Evolutionary conservation across 1,140 invertebrate species (phyloP).

Genomic region (Daktulosphaira vitifoliae): DNA sequence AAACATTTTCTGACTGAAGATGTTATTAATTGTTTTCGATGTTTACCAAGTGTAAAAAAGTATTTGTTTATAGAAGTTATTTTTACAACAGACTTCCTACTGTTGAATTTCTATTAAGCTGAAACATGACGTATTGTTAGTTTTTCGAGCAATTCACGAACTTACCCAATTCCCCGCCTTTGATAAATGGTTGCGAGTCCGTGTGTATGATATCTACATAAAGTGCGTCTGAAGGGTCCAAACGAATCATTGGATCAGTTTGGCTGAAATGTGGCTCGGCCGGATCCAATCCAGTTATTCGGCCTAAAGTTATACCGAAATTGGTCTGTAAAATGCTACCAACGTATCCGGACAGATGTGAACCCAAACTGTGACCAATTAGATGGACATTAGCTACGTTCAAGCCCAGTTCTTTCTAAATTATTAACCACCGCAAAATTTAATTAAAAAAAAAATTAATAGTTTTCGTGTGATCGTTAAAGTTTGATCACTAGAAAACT

Average conservation of each 20-base stretch:
- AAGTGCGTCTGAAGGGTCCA: constrained; percentile 73
- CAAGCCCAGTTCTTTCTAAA: constrained; percentile 11
- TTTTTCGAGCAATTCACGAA: no score
- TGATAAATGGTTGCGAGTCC: constrained; percentile 70
- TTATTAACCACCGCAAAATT: no score
- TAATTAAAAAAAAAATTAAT: not conserved
- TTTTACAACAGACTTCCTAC: no score
- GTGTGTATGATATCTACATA: constrained; percentile 85
- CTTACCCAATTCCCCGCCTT: constrained; percentile 49
- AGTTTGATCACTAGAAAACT: constrained; percentile 24
- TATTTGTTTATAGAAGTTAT: no score
- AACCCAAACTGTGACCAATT: constrained; percentile 83
- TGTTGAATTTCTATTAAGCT: no score
- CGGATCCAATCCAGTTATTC: constrained; percentile 71
- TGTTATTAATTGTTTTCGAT: no score
- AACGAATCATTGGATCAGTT: constrained; percentile 65
- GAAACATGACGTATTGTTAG: no score
- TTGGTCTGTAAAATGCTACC: constrained; percentile 61
- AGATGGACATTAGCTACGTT: constrained; percentile 50
- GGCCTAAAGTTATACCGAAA: constrained; percentile 56
- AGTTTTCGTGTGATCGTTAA: not conserved
- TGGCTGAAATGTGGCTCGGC: constrained; percentile 86
- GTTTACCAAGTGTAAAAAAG: no score
- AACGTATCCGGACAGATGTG: constrained; percentile 74
- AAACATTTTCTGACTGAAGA: no score